Evolutionary conservation across 2,888 invertebrate genomes (phyloP).

Genomic region (Mongoloraphidia duomilia): DNA sequence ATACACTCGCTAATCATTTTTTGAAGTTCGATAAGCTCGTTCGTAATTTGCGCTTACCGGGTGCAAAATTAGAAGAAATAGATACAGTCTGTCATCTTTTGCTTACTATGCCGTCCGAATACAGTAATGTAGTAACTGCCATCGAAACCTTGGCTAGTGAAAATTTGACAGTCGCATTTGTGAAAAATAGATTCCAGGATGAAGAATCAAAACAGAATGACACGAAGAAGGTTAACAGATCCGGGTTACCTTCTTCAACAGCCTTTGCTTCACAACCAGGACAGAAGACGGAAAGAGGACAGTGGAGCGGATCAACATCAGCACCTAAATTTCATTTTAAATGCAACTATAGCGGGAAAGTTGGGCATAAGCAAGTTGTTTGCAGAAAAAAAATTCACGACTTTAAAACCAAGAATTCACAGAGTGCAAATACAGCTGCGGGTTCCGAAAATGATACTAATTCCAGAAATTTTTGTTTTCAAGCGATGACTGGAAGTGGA

Average conservation of each 20-base stretch:
- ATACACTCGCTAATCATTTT: neutral
- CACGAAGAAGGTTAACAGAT: neutral
- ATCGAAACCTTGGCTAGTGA: slow-evolving; percentile 3
- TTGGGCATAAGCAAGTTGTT: too few species aligned
- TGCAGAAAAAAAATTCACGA: too few species aligned
- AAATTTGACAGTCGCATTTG: neutral
- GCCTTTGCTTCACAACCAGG: neutral
- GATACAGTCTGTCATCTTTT: slow-evolving; percentile 15
- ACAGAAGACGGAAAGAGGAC: neutral
- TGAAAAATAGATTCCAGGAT: neutral
- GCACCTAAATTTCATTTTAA: neutral
- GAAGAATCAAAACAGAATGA: neutral
- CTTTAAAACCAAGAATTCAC: too few species aligned
- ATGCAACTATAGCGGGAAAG: too few species aligned
- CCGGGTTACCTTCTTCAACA: neutral
- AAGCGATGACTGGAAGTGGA: neutral
- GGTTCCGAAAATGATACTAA: neutral
- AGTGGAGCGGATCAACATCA: neutral
- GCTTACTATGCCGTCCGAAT: slow-evolving; percentile 13
- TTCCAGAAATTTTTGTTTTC: neutral
- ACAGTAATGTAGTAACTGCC: slow-evolving; percentile 13
- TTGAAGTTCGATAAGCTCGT: slow-evolving; percentile 12
- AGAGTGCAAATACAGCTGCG: neutral
- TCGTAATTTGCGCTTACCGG: slow-evolving; percentile 12
- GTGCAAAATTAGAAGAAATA: slow-evolving; percentile 12